Percentiles rank a stretch among this genome's conserved stretches.
phyloP scores from a whole-genome alignment of 2,113 vertebrate genomes.

The Petromus typicus region DNA sequence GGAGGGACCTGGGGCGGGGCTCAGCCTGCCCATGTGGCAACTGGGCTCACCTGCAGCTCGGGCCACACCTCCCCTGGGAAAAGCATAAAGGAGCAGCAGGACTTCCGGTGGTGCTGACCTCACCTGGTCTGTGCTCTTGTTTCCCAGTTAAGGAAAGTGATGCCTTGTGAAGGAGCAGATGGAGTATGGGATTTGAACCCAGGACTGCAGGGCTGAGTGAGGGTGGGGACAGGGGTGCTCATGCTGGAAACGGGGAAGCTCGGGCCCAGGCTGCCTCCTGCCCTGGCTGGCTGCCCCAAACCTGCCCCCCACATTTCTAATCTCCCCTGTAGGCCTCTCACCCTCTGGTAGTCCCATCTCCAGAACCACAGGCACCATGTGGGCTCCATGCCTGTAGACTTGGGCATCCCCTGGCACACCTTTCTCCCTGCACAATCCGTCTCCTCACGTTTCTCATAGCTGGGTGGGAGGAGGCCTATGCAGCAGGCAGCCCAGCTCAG shows the following conservation, averaged over 20 bases:
- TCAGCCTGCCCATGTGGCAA: slow-evolving; percentile 69
- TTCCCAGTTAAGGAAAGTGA: neutral
- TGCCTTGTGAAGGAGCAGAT: neutral
- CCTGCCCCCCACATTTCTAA: neutral
- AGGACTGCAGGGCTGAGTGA: neutral
- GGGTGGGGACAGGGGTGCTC: neutral
- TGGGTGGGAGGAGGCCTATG: neutral
- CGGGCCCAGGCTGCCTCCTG: neutral
- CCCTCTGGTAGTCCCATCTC: neutral
- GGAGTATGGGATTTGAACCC: neutral
- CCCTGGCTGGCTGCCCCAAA: neutral
- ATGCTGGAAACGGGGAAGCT: neutral
- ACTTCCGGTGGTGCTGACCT: fast-evolving
- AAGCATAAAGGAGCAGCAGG: slow-evolving; percentile 63
- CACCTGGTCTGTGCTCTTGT: neutral
- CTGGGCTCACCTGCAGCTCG: slow-evolving; percentile 53
- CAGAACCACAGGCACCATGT: neutral
- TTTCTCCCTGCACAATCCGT: neutral
- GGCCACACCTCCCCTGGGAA: slow-evolving; percentile 44
- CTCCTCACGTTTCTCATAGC: neutral
- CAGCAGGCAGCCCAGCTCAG: neutral
- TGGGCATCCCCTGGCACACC: neutral
- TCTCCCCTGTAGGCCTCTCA: neutral
- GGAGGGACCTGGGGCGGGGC: slow-evolving; percentile 22
- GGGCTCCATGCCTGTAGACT: neutral